Conservation (phyloP, 1,140 invertebrate species). For the Dryas iulia region DNA sequence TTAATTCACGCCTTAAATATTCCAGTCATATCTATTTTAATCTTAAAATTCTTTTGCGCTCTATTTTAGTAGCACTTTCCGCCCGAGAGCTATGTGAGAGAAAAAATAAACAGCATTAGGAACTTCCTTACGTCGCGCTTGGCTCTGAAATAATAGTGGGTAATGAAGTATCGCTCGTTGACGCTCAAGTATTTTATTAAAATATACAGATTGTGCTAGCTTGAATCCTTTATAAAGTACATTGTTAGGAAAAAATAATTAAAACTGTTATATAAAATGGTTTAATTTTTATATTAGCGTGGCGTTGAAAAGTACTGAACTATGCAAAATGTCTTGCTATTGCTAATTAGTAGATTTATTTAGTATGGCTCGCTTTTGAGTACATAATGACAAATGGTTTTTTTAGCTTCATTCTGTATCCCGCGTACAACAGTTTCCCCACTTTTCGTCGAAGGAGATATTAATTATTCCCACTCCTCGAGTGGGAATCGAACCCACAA, state of each 20-base stretch:
- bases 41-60: background rate
- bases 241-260: background rate
- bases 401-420: no score
- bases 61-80: constrained; percentile 31
- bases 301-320: no score
- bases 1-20: background rate
- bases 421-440: no score
- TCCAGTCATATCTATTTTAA: background rate
- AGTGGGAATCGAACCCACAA: no score
- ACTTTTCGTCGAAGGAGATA: no score
- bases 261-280: background rate
- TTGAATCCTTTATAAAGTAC: background rate
- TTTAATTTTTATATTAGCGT: background rate
- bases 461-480: no score
- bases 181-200: constrained; percentile 8
- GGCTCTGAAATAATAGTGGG: constrained; percentile 15
- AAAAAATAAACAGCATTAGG: constrained; percentile 27
- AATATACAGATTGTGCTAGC: constrained; percentile 17
- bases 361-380: no score
- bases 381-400: no score
- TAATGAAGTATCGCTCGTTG: constrained; percentile 4
- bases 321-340: no score
- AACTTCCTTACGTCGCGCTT: constrained; percentile 12
- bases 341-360: no score
- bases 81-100: constrained; percentile 15